Conservation (phyloP, 1,140 invertebrate genomes). For the Teleogryllus occipitalis region DNA sequence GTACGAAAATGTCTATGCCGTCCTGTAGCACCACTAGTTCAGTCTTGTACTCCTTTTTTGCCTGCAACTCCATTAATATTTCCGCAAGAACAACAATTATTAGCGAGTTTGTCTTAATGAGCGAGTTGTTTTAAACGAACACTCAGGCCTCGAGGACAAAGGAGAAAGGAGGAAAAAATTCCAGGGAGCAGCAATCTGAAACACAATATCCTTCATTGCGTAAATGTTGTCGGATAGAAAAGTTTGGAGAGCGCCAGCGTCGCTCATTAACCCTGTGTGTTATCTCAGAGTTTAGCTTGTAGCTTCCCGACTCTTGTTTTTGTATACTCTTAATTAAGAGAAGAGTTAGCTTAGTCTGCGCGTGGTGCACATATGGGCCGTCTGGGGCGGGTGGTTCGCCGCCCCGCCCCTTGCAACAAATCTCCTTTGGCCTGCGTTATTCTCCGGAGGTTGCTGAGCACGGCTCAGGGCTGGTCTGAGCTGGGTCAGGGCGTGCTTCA, state of each 20-base stretch:
- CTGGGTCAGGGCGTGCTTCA: too few relatives aligned
- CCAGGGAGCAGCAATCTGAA: not conserved
- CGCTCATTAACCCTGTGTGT: not conserved
- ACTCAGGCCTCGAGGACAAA: not conserved
- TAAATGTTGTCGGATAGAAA: conserved; percentile 5
- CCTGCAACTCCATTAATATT: not conserved
- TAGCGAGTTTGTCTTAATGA: not conserved
- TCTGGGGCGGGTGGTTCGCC: not conserved
- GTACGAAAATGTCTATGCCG: too few relatives aligned
- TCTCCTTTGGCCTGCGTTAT: not conserved
- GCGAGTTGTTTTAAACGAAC: not conserved
- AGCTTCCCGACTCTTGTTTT: conserved; percentile 3
- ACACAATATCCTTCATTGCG: not conserved
- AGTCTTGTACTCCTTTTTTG: not conserved
- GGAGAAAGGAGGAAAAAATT: not conserved
- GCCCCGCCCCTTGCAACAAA: not conserved
- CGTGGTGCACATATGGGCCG: not conserved
- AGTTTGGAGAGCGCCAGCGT: not conserved
- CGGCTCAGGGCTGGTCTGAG: too few relatives aligned
- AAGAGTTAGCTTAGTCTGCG: not conserved
- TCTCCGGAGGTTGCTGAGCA: too few relatives aligned
- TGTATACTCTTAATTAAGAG: conserved; percentile 5
- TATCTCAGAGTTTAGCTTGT: conserved; percentile 4
- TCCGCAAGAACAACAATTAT: not conserved
- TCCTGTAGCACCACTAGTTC: too few relatives aligned